These are phyloP conservation scores for Prolemur simus DNA, from an alignment of 2,113 vertebrate genomes.

Conservation along the genomic window DNA sequence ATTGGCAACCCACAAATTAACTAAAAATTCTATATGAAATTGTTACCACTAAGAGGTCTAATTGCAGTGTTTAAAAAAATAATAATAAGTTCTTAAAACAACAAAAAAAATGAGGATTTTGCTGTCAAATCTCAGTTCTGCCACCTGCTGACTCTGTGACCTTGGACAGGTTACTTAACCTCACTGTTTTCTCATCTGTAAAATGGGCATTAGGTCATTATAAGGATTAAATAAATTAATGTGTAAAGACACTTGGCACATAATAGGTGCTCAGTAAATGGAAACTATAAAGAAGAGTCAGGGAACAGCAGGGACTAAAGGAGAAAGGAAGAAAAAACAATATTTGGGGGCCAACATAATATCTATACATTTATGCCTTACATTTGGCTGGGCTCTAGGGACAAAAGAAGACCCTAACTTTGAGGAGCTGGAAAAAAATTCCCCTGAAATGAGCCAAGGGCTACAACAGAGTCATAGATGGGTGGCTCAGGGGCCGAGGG, in stretches of 20 bases:
- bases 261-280: slow-evolving; percentile 3
- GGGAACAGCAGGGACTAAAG: not conserved
- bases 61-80: not conserved
- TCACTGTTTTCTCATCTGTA: slow-evolving; percentile 32
- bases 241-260: not conserved
- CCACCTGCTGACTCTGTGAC: not conserved
- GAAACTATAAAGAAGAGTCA: slow-evolving; percentile 8
- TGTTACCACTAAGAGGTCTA: not conserved
- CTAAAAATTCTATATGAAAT: not conserved
- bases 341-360: not conserved
- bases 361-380: not conserved
- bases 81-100: not conserved
- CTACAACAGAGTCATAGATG: not conserved
- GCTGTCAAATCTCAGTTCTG: slow-evolving; percentile 14
- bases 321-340: not conserved
- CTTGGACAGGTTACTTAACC: not conserved
- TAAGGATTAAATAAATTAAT: slow-evolving; percentile 38
- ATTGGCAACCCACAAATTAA: slow-evolving; percentile 18
- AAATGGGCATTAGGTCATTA: not conserved
- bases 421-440: not conserved
- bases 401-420: not conserved
- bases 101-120: not conserved
- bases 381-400: not conserved
- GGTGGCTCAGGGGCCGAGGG: not conserved
- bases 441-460: not conserved